Conservation (phyloP, 2,888 invertebrate species). For the Octodonta nipae region DNA sequence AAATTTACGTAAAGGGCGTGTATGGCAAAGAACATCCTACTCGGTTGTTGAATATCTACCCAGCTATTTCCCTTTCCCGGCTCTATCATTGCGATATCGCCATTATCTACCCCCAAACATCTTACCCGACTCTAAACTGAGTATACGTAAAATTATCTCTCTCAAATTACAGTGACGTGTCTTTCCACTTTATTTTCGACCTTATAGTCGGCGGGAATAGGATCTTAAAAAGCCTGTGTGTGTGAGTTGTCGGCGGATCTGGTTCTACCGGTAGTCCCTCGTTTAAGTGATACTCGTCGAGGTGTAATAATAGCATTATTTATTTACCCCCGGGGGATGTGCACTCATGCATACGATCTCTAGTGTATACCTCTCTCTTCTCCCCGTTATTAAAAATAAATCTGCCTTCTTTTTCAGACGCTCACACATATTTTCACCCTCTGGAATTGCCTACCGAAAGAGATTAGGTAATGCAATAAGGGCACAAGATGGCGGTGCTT, state of each 20-base stretch:
- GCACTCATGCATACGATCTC: slow-evolving; percentile 27
- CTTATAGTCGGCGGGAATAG: slow-evolving; percentile 12
- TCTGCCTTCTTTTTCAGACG: too few species aligned
- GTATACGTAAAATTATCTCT: slow-evolving; percentile 33
- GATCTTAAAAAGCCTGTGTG: slow-evolving; percentile 17
- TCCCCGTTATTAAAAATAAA: slow-evolving; percentile 35
- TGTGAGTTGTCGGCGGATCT: slow-evolving; percentile 4
- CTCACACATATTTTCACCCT: too few species aligned
- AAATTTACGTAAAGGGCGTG: slow-evolving; percentile 20
- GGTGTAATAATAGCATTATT: slow-evolving; percentile 36
- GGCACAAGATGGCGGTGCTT: too few species aligned
- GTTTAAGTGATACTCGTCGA: slow-evolving; percentile 27
- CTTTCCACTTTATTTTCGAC: slow-evolving; percentile 11
- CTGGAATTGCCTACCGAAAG: too few species aligned
- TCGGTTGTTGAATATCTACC: slow-evolving; percentile 14
- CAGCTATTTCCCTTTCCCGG: slow-evolving; percentile 17
- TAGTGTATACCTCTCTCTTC: too few species aligned
- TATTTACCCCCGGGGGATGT: slow-evolving; percentile 32
- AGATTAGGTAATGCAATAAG: too few species aligned
- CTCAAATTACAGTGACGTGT: slow-evolving; percentile 29
- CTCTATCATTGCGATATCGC: slow-evolving; percentile 16
- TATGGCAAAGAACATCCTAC: slow-evolving; percentile 14
- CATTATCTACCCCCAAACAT: slow-evolving; percentile 30
- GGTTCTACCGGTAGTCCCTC: slow-evolving; percentile 13
- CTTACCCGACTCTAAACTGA: slow-evolving; percentile 32